Evolutionary conservation across 1,140 invertebrate species (phyloP).

Genomic region (Drosophila takahashii): DNA sequence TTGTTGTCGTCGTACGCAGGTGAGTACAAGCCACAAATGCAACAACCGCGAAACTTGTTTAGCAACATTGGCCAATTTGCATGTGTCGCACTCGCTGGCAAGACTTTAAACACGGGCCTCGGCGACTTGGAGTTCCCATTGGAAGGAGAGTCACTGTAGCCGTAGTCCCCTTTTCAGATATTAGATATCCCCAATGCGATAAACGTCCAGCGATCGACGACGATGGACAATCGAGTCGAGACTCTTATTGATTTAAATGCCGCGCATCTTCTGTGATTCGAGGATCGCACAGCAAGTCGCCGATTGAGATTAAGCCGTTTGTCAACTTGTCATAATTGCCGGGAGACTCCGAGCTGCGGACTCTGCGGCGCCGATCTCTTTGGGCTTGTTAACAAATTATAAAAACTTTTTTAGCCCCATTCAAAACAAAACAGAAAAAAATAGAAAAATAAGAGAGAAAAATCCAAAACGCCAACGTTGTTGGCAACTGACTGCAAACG

Average conservation of each 20-base stretch:
- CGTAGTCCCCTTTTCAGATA: conserved; percentile 46
- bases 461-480: conserved; percentile 47
- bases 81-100: conserved; percentile 74
- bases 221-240: conserved; percentile 3
- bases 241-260: conserved; percentile 76
- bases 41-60: conserved; percentile 71
- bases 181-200: conserved; percentile 79
- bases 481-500: conserved; percentile 60
- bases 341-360: conserved; percentile 7
- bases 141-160: neutral
- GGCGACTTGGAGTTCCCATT: conserved; percentile 14
- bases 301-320: conserved; percentile 83
- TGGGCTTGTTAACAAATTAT: conserved; percentile 75
- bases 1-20: conserved; percentile 70
- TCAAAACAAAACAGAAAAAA: neutral
- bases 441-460: conserved; percentile 12
- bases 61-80: conserved; percentile 80
- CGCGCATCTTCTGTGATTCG: conserved; percentile 53
- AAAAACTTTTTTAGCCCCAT: conserved; percentile 55
- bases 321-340: conserved; percentile 82
- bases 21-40: conserved; percentile 64
- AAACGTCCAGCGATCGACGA: conserved; percentile 51
- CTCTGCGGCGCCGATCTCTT: conserved; percentile 61
- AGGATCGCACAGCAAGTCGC: conserved; percentile 48
- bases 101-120: conserved; percentile 27